These are phyloP conservation scores for Amblyjoppa proteus DNA, from an alignment of 2,888 invertebrate species.

Conservation along the genomic window DNA sequence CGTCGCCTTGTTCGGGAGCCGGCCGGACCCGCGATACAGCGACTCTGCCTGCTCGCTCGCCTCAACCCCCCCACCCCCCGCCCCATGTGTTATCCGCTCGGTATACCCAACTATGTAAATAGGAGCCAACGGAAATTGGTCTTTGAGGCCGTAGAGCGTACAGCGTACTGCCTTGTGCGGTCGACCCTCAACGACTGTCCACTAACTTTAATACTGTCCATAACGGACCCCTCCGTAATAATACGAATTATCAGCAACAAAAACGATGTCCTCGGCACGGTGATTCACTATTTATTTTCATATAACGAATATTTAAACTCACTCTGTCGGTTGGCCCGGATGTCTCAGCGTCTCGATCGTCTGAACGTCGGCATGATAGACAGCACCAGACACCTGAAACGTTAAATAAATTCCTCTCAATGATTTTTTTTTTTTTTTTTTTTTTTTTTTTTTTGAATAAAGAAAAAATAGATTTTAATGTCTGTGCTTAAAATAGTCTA, in stretches of 20 bases:
- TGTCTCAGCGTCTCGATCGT: conserved; percentile 60
- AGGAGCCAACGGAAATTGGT: conserved; percentile 83
- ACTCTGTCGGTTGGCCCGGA: conserved; percentile 60
- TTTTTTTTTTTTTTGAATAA: too few species aligned
- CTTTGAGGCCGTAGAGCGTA: conserved; percentile 78
- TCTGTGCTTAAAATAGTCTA: too few species aligned
- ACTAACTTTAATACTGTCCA: conserved; percentile 33
- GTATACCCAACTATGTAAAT: conserved; percentile 83
- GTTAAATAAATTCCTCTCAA: not conserved
- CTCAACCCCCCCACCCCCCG: not conserved
- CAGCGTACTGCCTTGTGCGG: conserved; percentile 8
- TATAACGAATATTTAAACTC: conserved; percentile 40
- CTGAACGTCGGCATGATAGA: conserved; percentile 59
- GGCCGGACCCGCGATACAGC: conserved; percentile 52
- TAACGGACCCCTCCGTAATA: conserved; percentile 22
- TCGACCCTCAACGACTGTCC: conserved; percentile 20
- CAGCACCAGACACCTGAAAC: conserved; percentile 60
- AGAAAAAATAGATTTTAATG: too few species aligned
- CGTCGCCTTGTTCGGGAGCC: conserved; percentile 49
- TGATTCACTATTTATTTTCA: not conserved
- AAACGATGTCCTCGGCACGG: not conserved
- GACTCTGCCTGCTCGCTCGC: conserved; percentile 68
- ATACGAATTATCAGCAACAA: conserved; percentile 23
- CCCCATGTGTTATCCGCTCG: conserved; percentile 77
- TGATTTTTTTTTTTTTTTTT: not conserved